Conservation (phyloP, 2,797 vertebrate genomes). For the Stomatorhinus walkeri region DNA sequence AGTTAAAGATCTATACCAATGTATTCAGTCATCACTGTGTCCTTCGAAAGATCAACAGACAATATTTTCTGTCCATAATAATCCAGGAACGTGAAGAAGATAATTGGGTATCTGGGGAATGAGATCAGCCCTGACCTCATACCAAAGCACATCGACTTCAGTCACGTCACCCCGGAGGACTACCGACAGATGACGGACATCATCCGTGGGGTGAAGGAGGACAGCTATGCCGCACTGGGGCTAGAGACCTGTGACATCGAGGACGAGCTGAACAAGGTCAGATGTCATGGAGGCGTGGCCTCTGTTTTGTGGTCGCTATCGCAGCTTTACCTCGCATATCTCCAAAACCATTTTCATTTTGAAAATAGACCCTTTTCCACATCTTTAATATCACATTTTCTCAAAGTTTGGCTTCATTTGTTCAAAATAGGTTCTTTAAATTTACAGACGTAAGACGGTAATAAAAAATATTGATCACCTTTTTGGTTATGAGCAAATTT, state of each 20-base stretch:
- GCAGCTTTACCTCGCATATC: neutral
- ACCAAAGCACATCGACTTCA: constrained; percentile 82
- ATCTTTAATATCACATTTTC: neutral
- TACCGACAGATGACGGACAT: constrained; percentile 76
- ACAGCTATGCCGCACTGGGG: constrained; percentile 63
- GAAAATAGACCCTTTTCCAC: neutral
- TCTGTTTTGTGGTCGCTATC: neutral
- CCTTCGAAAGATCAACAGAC: neutral
- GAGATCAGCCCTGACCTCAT: constrained; percentile 69
- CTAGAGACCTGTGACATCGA: constrained; percentile 78
- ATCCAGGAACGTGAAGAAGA: constrained; percentile 74
- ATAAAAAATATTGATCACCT: neutral
- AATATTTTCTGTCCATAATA: neutral
- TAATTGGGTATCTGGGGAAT: constrained; percentile 65
- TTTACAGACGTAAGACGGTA: neutral
- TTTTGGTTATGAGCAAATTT: neutral
- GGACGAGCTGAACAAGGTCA: constrained; percentile 87
- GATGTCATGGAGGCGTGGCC: constrained; percentile 11
- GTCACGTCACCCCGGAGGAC: constrained; percentile 68
- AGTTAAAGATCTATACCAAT: neutral
- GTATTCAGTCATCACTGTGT: neutral
- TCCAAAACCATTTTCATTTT: neutral
- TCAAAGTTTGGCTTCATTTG: neutral
- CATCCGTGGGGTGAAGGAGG: constrained; percentile 68
- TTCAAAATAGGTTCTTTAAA: neutral